These are phyloP conservation scores for Caenorhabditis sulstoni DNA, from an alignment of 2,888 invertebrate genomes.

Conservation along the genomic window DNA sequence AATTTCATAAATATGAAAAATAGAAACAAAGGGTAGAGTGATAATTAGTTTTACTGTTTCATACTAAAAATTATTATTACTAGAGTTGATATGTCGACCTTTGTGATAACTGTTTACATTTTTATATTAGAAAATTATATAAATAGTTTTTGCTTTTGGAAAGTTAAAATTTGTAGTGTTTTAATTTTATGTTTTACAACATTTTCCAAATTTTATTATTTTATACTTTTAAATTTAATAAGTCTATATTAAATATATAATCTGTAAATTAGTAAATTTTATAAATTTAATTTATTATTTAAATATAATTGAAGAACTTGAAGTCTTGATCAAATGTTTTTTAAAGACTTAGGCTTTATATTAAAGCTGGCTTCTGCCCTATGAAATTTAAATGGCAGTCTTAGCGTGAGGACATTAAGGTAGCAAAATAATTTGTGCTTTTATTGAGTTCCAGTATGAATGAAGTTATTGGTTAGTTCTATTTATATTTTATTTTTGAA, in stretches of 20 bases:
- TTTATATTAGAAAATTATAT: slow-evolving; percentile 72
- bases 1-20: slow-evolving; percentile 65
- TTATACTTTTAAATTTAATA: slow-evolving; percentile 53
- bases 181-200: slow-evolving; percentile 68
- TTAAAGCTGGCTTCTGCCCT: slow-evolving; percentile 87
- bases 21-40: slow-evolving; percentile 67
- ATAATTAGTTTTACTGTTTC: slow-evolving; percentile 68
- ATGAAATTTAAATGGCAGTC: slow-evolving; percentile 88
- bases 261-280: slow-evolving; percentile 67
- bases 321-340: slow-evolving; percentile 76
- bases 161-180: slow-evolving; percentile 70
- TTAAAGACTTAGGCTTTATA: slow-evolving; percentile 81
- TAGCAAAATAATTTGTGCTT: slow-evolving; percentile 89
- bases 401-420: slow-evolving; percentile 89
- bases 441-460: slow-evolving; percentile 89
- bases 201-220: slow-evolving; percentile 58
- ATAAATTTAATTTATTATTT: slow-evolving; percentile 60
- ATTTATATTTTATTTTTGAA: slow-evolving; percentile 67
- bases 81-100: slow-evolving; percentile 70
- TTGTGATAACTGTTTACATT: slow-evolving; percentile 68
- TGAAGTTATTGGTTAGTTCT: slow-evolving; percentile 80
- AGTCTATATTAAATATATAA: slow-evolving; percentile 63
- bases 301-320: slow-evolving; percentile 79
- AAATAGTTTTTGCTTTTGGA: slow-evolving; percentile 53
- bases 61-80: slow-evolving; percentile 66